phyloP scores from a whole-genome alignment of 1,140 invertebrate species.

The Goniozus legneri region DNA sequence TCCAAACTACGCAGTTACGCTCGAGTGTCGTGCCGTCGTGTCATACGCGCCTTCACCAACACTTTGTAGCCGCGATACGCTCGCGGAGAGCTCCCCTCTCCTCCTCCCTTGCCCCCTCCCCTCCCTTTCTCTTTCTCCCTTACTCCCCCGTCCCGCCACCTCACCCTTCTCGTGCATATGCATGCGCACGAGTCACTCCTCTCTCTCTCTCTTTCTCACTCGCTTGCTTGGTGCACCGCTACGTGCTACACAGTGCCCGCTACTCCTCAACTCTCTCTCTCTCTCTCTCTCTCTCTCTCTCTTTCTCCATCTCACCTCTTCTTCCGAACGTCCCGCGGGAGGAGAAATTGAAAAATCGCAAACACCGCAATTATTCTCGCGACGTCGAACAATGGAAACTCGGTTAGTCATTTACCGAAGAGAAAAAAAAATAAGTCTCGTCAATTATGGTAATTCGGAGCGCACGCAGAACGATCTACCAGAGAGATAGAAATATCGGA shows the following conservation, averaged over 20 bases:
- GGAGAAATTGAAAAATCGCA: too few relatives aligned
- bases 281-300: not conserved
- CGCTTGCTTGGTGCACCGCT: conserved; percentile 21
- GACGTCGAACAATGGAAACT: too few relatives aligned
- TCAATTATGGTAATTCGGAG: too few relatives aligned
- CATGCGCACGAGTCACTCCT: conserved; percentile 12
- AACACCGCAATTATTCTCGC: too few relatives aligned
- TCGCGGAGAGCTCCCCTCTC: too few relatives aligned
- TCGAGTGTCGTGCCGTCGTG: conserved; percentile 22
- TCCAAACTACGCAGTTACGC: conserved; percentile 42
- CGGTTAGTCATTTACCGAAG: too few relatives aligned
- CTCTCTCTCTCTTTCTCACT: conserved; percentile 16
- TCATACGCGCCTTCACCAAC: conserved; percentile 22
- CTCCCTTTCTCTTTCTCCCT: conserved; percentile 14
- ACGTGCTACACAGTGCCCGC: conserved; percentile 24
- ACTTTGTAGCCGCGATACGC: too few relatives aligned
- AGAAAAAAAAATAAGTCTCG: too few relatives aligned
- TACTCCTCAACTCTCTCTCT: conserved; percentile 1
- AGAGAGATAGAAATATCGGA: too few relatives aligned
- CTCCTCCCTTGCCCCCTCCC: conserved; percentile 22
- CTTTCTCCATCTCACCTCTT: too few relatives aligned
- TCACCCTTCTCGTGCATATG: conserved; percentile 4
- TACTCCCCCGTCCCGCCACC: conserved; percentile 3
- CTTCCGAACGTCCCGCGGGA: too few relatives aligned
- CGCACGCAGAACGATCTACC: too few relatives aligned